These are phyloP conservation scores for Saccostrea glomerata DNA, from an alignment of 1,140 invertebrate species.

Conservation along the genomic window DNA sequence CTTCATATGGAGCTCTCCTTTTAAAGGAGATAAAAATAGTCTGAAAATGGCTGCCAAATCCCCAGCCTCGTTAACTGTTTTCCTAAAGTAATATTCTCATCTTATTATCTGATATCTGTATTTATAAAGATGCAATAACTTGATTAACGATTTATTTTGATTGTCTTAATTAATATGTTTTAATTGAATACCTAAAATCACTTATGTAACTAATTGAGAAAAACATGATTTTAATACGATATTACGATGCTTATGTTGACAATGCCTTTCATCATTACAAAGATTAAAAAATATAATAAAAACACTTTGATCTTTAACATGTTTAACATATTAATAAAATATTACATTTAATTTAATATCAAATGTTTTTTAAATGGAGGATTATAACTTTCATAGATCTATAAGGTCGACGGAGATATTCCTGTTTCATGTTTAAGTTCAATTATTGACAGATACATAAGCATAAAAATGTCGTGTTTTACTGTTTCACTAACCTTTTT, in stretches of 20 bases:
- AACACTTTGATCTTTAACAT: neutral
- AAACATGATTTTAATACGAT: neutral
- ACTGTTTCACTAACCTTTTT: conserved; percentile 5
- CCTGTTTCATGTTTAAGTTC: neutral
- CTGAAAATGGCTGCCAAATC: too few relatives aligned
- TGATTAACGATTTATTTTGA: too few relatives aligned
- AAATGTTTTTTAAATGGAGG: too few relatives aligned
- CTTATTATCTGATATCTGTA: neutral
- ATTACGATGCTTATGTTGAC: neutral
- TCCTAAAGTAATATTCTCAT: neutral
- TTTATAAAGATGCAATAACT: too few relatives aligned
- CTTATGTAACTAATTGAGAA: neutral
- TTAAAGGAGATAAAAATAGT: too few relatives aligned
- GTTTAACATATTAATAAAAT: too few relatives aligned
- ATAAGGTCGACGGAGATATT: neutral
- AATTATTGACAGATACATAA: neutral
- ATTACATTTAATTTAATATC: too few relatives aligned
- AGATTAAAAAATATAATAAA: neutral
- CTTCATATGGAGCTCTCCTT: too few relatives aligned
- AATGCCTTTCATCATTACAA: too few relatives aligned
- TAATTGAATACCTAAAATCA: neutral
- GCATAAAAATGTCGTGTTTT: neutral
- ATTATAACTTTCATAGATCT: too few relatives aligned
- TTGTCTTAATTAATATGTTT: too few relatives aligned
- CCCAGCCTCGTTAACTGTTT: too few relatives aligned